phyloP scores from a whole-genome alignment of 2,113 vertebrate species.

The Maccullochella peelii region DNA sequence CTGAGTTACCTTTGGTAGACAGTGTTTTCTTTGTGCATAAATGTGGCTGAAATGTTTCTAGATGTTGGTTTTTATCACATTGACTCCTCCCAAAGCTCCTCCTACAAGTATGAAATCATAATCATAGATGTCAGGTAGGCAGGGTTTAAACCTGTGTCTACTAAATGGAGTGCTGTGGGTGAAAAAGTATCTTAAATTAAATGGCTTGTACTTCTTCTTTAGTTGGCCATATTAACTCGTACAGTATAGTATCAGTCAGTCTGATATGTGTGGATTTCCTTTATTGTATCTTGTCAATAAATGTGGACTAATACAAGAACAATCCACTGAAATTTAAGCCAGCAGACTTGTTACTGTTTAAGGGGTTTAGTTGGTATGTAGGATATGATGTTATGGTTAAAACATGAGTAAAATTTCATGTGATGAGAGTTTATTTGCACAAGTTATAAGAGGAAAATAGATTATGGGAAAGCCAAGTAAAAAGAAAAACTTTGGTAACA shows the following conservation, averaged over 20 bases:
- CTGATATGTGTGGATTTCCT: neutral
- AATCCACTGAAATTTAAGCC: neutral
- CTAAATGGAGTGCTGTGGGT: neutral
- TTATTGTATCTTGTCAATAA: neutral
- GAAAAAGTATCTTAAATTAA: neutral
- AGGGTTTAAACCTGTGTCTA: slow-evolving; percentile 25
- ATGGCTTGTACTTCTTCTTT: neutral
- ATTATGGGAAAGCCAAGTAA: slow-evolving; percentile 22
- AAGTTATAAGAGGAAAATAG: slow-evolving; percentile 40
- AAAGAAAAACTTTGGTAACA: neutral
- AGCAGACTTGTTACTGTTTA: neutral
- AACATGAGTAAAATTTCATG: neutral
- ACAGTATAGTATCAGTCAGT: neutral
- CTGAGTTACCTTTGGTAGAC: slow-evolving; percentile 1
- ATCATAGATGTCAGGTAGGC: slow-evolving; percentile 29
- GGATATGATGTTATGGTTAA: neutral
- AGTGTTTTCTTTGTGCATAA: slow-evolving; percentile 28
- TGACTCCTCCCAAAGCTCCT: slow-evolving; percentile 71
- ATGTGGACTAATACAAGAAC: neutral
- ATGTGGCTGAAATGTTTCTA: slow-evolving; percentile 26
- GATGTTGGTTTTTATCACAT: slow-evolving; percentile 41
- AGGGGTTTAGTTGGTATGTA: neutral
- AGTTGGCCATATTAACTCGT: neutral
- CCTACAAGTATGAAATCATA: slow-evolving; percentile 52
- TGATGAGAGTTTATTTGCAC: slow-evolving; percentile 5